Conservation (phyloP, 2,113 vertebrate species). For the Peromyscus leucopus region DNA sequence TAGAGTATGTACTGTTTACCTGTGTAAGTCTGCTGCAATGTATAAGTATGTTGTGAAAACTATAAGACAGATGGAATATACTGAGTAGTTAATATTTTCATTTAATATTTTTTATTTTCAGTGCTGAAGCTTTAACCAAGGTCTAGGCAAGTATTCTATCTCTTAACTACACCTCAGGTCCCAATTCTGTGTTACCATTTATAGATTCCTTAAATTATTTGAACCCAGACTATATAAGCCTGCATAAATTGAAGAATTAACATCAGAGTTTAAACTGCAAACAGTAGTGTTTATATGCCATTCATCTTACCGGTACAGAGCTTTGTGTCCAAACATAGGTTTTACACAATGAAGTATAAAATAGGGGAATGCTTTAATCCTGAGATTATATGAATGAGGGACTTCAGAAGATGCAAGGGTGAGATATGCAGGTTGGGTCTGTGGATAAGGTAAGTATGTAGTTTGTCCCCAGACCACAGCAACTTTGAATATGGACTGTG, state of each 20-base stretch:
- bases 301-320: neutral
- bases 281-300: neutral
- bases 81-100: neutral
- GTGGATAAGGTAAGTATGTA: neutral
- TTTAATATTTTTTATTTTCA: neutral
- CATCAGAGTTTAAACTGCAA: neutral
- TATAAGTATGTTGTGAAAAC: neutral
- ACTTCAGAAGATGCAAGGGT: neutral
- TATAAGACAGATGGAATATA: neutral
- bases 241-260: conserved; percentile 5
- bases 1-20: neutral
- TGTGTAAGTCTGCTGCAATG: neutral
- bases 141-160: neutral
- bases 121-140: neutral
- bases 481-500: neutral
- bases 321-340: neutral
- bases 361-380: neutral
- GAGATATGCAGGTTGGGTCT: neutral
- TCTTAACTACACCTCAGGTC: neutral
- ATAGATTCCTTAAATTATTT: neutral
- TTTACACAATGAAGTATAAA: neutral
- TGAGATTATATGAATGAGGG: neutral
- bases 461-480: neutral
- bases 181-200: neutral
- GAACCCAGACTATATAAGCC: neutral